phyloP scores from a whole-genome alignment of 2,888 invertebrate species.

The Amphipoea lucens region DNA sequence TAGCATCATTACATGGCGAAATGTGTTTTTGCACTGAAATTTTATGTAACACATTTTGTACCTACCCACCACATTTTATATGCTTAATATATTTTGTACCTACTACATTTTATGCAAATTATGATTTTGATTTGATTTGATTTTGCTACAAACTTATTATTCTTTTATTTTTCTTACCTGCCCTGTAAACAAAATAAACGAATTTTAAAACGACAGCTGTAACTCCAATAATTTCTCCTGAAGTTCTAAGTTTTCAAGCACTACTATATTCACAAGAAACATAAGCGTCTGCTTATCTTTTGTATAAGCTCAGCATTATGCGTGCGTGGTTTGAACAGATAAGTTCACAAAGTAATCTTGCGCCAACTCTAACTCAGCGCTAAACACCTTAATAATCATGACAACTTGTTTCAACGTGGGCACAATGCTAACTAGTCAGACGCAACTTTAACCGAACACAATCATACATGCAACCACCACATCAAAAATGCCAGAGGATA shows the following conservation, averaged over 20 bases:
- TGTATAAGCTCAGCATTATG: constrained; percentile 36
- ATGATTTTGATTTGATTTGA: too few relatives aligned
- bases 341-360: constrained; percentile 68
- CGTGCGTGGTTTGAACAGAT: constrained; percentile 54
- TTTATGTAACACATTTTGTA: too few relatives aligned
- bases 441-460: constrained; percentile 79
- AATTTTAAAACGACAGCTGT: not conserved
- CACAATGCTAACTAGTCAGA: constrained; percentile 88
- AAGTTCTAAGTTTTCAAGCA: not conserved
- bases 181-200: not conserved
- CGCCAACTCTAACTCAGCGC: constrained; percentile 73
- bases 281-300: constrained; percentile 15
- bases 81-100: too few relatives aligned
- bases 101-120: too few relatives aligned
- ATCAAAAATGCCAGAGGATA: constrained; percentile 35
- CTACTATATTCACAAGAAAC: not conserved
- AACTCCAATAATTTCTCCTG: not conserved
- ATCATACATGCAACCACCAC: constrained; percentile 62
- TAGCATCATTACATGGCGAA: too few relatives aligned
- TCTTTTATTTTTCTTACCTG: not conserved
- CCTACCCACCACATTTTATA: too few relatives aligned
- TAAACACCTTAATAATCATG: constrained; percentile 89
- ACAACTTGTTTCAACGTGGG: constrained; percentile 87
- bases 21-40: too few relatives aligned
- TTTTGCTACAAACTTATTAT: not conserved